Evolutionary conservation across 2,797 vertebrate species (phyloP).

Genomic region (Pitangus sulphuratus): DNA sequence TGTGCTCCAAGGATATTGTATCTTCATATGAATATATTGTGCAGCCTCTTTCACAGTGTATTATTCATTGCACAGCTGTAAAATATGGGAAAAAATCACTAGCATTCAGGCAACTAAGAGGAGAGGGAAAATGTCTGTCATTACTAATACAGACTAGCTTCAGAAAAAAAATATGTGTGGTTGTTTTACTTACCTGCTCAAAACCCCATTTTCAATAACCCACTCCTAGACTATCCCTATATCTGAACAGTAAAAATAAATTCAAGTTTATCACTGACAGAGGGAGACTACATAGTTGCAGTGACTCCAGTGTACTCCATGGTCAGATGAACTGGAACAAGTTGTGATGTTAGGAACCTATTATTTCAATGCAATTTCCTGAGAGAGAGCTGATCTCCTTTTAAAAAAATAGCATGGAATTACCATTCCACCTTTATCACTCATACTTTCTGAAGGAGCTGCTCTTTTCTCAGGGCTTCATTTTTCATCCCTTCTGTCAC

Average conservation of each 20-base stretch:
- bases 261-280: background rate
- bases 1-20: background rate
- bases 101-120: background rate
- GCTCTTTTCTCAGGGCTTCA: slow-evolving; percentile 38
- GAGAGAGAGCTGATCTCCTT: slow-evolving; percentile 4
- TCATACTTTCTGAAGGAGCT: slow-evolving; percentile 19
- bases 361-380: slow-evolving; percentile 21
- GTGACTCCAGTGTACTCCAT: background rate
- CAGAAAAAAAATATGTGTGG: background rate
- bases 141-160: background rate
- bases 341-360: background rate
- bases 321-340: background rate
- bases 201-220: background rate
- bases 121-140: background rate
- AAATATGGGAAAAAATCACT: background rate
- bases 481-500: slow-evolving; percentile 46
- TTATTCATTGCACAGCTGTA: background rate
- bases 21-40: background rate
- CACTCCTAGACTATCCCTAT: background rate
- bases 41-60: background rate
- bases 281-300: background rate
- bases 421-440: background rate
- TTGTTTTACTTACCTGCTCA: background rate
- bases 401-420: slow-evolving; percentile 1
- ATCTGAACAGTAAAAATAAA: background rate